A percentile compares a stretch with the other conserved stretches of the same genome.
These are phyloP conservation scores for Umimayanthus chanpuru DNA, from an alignment of 92 coral and sea anemone species.

Conservation along the genomic window DNA sequence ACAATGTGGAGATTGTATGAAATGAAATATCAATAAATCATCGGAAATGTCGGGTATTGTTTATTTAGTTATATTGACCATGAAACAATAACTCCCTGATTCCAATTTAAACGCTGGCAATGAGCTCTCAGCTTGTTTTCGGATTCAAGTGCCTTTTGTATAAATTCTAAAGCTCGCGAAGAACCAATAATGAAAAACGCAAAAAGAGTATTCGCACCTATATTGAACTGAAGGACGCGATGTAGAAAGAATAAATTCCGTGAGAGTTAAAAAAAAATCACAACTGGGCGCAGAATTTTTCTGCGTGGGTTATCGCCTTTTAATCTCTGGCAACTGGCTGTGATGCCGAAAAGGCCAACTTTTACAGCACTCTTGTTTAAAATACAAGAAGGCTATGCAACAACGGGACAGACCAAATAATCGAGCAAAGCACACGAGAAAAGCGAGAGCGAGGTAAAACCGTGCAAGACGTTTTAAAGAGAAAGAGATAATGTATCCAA, in stretches of 20 bases:
- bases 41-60: constrained; percentile 9
- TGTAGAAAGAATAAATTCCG: neutral
- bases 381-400: neutral
- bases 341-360: constrained; percentile 12
- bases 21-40: constrained; percentile 37
- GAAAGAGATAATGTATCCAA: constrained; percentile 51
- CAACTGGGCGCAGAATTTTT: neutral
- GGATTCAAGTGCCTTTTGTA: constrained; percentile 8
- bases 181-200: constrained; percentile 1
- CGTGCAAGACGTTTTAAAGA: neutral
- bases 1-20: constrained; percentile 30
- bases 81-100: constrained; percentile 22
- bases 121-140: constrained; percentile 10
- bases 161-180: neutral
- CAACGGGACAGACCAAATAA: constrained; percentile 6
- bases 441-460: neutral
- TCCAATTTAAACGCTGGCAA: constrained; percentile 14
- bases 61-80: constrained; percentile 26
- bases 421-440: neutral
- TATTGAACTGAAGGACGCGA: neutral
- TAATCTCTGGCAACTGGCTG: constrained; percentile 33
- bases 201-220: constrained; percentile 8
- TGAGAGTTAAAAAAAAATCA: neutral
- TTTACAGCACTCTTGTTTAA: neutral
- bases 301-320: constrained; percentile 34